phyloP scores from a whole-genome alignment of 2,888 invertebrate species.

The Amblyteles armatorius region DNA sequence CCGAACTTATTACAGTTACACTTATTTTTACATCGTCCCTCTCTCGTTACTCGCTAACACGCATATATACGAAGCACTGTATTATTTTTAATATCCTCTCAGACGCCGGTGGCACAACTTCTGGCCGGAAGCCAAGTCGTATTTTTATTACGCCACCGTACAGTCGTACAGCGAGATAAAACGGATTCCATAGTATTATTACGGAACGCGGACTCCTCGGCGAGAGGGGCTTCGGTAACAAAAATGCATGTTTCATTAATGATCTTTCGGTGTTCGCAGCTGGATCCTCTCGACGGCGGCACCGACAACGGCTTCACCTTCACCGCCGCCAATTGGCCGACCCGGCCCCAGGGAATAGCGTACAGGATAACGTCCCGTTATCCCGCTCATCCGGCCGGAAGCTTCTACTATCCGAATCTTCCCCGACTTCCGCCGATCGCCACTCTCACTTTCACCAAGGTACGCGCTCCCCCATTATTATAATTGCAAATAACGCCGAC shows the following conservation, averaged over 20 bases:
- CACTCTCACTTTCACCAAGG: slow-evolving; percentile 96
- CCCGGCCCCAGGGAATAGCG: slow-evolving; percentile 94
- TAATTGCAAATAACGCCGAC: background rate
- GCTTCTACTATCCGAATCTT: slow-evolving; percentile 96
- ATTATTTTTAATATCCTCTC: slow-evolving; percentile 45
- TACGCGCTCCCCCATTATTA: slow-evolving; percentile 82
- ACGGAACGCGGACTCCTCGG: background rate
- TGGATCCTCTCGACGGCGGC: slow-evolving; percentile 96
- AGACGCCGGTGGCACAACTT: slow-evolving; percentile 17
- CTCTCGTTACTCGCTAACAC: background rate
- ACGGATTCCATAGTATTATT: slow-evolving; percentile 19
- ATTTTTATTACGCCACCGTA: slow-evolving; percentile 34
- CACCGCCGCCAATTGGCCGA: slow-evolving; percentile 98
- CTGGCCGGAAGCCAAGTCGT: slow-evolving; percentile 32
- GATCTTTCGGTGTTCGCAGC: slow-evolving; percentile 84
- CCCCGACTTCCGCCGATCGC: slow-evolving; percentile 95
- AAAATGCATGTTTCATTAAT: slow-evolving; percentile 53
- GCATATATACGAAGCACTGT: background rate
- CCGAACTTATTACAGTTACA: slow-evolving; percentile 3
- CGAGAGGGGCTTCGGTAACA: slow-evolving; percentile 15
- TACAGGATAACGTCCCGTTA: slow-evolving; percentile 95
- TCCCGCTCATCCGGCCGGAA: slow-evolving; percentile 96
- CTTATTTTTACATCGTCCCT: slow-evolving; percentile 21
- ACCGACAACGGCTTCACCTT: slow-evolving; percentile 98
- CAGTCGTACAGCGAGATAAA: background rate